Evolutionary conservation across 2,797 vertebrate genomes (phyloP), one percentile per base, ranked within the genome.

Genomic region (Danio choprae): DNA sequence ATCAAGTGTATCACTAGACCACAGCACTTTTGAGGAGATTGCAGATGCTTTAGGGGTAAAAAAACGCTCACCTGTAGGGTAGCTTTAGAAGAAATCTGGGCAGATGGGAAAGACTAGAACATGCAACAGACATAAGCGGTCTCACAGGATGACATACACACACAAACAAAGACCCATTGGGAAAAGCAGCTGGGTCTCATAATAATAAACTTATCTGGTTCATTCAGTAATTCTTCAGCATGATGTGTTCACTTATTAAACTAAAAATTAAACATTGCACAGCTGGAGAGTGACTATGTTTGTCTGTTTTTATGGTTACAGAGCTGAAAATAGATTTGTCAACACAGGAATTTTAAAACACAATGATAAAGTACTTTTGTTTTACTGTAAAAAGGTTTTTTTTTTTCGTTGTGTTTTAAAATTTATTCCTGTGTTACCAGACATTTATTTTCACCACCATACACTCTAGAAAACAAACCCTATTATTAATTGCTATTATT

Each of bases 31-130:
- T 64, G 13, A 51, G n/a, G 63, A 41, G 73, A 44, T 18, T 18
- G 22, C 2, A 64, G 62, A 81, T 11, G n/a, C 40, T 56, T 40
- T 11, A 36, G 29, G 59, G 29, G 18, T 64, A 59, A 58, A 65
- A 79, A 70, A 70, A 46, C 29, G 89, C 93, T 93, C 92, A 94
- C 94, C 93, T 93, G 83, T 90, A 83, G 22, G 90, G 88, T 79
- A 89, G 83, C 68, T 65, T 83, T 81, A 88, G 90, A 82, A 91
- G 88, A 80, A 90, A 64, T 89, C 90, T 91, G 88, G 88, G 64
- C 40, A 86, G 72, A 82, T 63, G 88, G 86, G 87, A 89, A 84
- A 89, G 81, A 89, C 77, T 69, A 82, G 80, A 59, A 73, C 82
- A 83, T 81, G 53, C 84, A 72, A 87, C 48, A 85, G 44, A 58